phyloP scores from a whole-genome alignment of 1,140 invertebrate species.

The Euschistus heros region DNA sequence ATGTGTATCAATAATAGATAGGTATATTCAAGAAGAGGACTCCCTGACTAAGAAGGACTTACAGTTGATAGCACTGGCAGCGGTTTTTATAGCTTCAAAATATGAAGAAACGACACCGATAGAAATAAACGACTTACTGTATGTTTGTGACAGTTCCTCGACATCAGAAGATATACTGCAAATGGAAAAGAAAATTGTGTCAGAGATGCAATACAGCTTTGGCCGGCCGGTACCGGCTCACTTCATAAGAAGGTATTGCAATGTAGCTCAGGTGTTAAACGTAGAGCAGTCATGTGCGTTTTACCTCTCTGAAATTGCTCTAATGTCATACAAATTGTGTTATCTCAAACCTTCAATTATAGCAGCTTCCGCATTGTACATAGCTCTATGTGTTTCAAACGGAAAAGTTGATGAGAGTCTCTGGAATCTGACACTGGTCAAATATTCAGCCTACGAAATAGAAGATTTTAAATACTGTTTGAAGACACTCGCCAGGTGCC shows the following conservation, averaged over 20 bases:
- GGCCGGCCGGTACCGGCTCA: slow-evolving; percentile 51
- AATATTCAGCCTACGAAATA: slow-evolving; percentile 10
- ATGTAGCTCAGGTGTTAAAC: slow-evolving; percentile 38
- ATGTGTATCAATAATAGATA: slow-evolving; percentile 76
- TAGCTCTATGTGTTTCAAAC: slow-evolving; percentile 43
- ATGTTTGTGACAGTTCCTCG: slow-evolving; percentile 82
- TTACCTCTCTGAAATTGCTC: slow-evolving; percentile 79
- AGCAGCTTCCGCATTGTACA: slow-evolving; percentile 61
- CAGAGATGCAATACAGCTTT: slow-evolving; percentile 63
- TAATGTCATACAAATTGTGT: slow-evolving; percentile 71
- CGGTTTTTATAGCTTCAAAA: slow-evolving; percentile 84
- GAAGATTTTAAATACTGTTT: neutral
- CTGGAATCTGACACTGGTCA: neutral
- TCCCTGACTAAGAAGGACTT: slow-evolving; percentile 54
- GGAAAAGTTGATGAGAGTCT: slow-evolving; percentile 8
- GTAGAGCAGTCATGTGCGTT: slow-evolving; percentile 79
- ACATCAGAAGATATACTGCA: slow-evolving; percentile 62
- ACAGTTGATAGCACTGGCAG: slow-evolving; percentile 81
- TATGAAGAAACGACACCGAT: slow-evolving; percentile 87
- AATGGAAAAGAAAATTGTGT: slow-evolving; percentile 75
- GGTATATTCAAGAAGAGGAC: slow-evolving; percentile 63
- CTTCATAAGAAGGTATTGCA: slow-evolving; percentile 12
- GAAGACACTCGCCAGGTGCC: neutral
- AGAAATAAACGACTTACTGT: slow-evolving; percentile 78
- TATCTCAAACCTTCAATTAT: slow-evolving; percentile 71